Conservation (phyloP, 1,140 invertebrate genomes). For the Saccostrea glomerata region DNA sequence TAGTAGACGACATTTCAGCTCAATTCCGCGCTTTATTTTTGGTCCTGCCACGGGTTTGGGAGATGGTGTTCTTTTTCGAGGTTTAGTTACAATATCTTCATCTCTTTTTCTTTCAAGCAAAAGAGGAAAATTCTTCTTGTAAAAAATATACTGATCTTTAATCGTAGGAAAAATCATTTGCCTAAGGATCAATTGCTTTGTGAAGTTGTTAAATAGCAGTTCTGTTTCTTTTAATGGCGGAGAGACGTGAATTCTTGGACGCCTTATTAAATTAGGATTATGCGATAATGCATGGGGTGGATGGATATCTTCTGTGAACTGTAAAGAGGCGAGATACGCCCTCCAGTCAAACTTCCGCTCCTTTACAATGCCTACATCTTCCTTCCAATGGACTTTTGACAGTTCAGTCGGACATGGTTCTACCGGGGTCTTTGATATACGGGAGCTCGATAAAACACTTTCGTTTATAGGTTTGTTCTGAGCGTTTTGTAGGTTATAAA, state of each 20-base stretch:
- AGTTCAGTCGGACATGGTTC: not conserved
- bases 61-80: slow-evolving; percentile 8
- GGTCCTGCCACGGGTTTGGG: slow-evolving; percentile 15
- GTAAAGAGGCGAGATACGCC: not conserved
- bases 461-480: slow-evolving; percentile 2
- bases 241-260: not conserved
- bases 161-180: slow-evolving; percentile 32
- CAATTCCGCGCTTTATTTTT: slow-evolving; percentile 46
- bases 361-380: not conserved
- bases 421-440: not conserved
- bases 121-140: slow-evolving; percentile 39
- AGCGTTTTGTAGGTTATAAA: not conserved
- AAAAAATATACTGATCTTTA: slow-evolving; percentile 44
- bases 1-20: slow-evolving; percentile 19
- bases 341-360: not conserved
- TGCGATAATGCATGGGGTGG: not conserved
- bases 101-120: slow-evolving; percentile 32
- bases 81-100: not conserved
- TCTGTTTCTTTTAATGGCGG: slow-evolving; percentile 12
- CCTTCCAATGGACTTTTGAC: not conserved
- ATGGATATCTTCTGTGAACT: not conserved
- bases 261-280: slow-evolving; percentile 11
- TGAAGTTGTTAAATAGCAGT: slow-evolving; percentile 40
- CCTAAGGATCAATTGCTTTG: slow-evolving; percentile 32
- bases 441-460: not conserved